These are phyloP conservation scores for Pasiphila rectangulata DNA, from an alignment of 2,888 invertebrate species.

Conservation along the genomic window DNA sequence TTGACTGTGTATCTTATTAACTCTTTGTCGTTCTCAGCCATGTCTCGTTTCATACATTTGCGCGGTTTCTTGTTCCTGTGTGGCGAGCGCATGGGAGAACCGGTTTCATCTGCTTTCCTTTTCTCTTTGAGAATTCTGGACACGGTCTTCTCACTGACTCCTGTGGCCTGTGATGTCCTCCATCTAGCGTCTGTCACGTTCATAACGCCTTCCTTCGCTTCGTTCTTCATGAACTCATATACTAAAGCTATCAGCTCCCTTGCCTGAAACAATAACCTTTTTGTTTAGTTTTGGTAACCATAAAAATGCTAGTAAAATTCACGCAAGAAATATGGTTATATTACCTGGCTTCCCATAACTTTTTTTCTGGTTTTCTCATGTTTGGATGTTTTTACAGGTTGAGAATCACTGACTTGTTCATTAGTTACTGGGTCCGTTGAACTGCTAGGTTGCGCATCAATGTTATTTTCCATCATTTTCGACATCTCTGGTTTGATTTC, in stretches of 20 bases:
- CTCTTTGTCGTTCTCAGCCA: not conserved
- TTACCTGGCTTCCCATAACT: slow-evolving; percentile 17
- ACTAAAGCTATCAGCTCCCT: slow-evolving; percentile 13
- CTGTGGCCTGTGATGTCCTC: slow-evolving; percentile 11
- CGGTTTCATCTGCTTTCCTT: slow-evolving; percentile 1
- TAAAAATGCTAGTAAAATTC: not conserved
- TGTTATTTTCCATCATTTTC: not conserved
- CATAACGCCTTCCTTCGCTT: slow-evolving; percentile 6
- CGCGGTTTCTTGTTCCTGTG: slow-evolving; percentile 8
- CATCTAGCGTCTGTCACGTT: slow-evolving; percentile 11
- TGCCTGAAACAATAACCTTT: slow-evolving; percentile 12
- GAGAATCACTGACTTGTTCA: not conserved
- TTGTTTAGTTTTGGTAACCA: too few species aligned
- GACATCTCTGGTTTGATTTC: not conserved
- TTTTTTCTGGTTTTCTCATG: not conserved
- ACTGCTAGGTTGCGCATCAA: not conserved
- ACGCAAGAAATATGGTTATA: not conserved
- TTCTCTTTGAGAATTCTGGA: slow-evolving; percentile 8
- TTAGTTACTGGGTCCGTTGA: not conserved
- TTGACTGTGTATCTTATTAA: slow-evolving; percentile 1
- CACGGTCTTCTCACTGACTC: slow-evolving; percentile 12
- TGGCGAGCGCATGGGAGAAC: slow-evolving; percentile 7
- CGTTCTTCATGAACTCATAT: slow-evolving; percentile 12
- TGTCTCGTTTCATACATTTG: not conserved
- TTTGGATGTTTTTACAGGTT: not conserved